Evolutionary conservation across 2,113 vertebrate genomes (phyloP).

Genomic region (Turdus rufiventris): DNA sequence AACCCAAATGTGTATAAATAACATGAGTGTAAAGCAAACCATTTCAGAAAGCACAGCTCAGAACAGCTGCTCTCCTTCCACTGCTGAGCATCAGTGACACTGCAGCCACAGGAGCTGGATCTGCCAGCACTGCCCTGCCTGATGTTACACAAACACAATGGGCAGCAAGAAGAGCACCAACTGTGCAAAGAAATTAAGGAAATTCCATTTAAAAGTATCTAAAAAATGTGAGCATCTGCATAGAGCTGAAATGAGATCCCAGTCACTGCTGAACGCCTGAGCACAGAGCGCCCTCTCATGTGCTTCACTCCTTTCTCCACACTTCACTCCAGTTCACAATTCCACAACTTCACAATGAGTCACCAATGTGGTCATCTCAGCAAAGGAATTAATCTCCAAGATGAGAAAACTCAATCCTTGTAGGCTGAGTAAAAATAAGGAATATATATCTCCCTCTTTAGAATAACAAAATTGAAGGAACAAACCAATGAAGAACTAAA

Average conservation of each 20-base stretch:
- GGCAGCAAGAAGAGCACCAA: not conserved
- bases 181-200: accelerated
- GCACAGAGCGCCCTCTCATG: conserved; percentile 48
- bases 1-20: not conserved
- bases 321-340: not conserved
- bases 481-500: not conserved
- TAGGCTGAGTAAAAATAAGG: not conserved
- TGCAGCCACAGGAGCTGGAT: not conserved
- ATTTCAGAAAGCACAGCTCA: not conserved
- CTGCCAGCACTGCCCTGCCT: not conserved
- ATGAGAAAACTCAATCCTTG: not conserved
- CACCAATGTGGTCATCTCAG: not conserved
- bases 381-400: not conserved
- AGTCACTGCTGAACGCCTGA: not conserved
- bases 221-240: not conserved
- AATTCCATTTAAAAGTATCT: not conserved
- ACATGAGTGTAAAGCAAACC: not conserved
- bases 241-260: not conserved
- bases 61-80: not conserved
- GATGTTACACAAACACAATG: not conserved
- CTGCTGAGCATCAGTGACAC: not conserved
- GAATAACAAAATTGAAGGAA: not conserved
- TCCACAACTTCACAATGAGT: not conserved
- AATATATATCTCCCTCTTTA: not conserved
- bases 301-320: not conserved